These are phyloP conservation scores for Phaethornis superciliosus DNA, from an alignment of 2,113 vertebrate genomes.

Conservation along the genomic window DNA sequence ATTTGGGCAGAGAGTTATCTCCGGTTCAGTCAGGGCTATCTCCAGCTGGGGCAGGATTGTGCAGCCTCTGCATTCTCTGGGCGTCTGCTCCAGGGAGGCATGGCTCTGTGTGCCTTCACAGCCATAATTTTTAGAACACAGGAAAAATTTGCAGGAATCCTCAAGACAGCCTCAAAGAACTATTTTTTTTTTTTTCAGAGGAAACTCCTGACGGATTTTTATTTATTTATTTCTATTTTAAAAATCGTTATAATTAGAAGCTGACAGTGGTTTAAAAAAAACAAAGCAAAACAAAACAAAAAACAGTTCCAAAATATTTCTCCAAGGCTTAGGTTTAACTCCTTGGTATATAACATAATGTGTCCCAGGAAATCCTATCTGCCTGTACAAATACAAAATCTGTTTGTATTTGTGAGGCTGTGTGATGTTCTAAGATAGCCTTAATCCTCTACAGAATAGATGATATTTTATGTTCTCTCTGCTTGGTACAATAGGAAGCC, in stretches of 20 bases:
- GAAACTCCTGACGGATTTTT: neutral
- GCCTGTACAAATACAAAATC: neutral
- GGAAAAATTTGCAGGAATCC: neutral
- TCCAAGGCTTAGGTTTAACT: slow-evolving; percentile 3
- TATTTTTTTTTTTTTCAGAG: neutral
- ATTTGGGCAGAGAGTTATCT: neutral
- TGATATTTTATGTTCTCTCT: neutral
- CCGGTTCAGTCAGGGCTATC: neutral
- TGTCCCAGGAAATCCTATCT: neutral
- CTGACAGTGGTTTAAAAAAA: neutral
- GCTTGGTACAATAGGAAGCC: neutral
- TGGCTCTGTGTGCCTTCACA: neutral
- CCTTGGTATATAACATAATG: neutral
- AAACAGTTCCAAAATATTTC: neutral
- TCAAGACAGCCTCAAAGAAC: neutral
- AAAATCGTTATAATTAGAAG: neutral
- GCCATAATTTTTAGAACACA: neutral
- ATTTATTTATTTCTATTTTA: neutral
- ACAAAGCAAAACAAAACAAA: neutral
- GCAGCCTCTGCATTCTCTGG: neutral
- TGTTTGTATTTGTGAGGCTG: neutral
- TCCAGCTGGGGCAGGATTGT: neutral
- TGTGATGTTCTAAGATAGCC: neutral
- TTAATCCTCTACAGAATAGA: slow-evolving; percentile 10
- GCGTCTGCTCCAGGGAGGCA: neutral